phyloP scores from a whole-genome alignment of 2,797 vertebrate species.

The Pyrrhura leucotis region DNA sequence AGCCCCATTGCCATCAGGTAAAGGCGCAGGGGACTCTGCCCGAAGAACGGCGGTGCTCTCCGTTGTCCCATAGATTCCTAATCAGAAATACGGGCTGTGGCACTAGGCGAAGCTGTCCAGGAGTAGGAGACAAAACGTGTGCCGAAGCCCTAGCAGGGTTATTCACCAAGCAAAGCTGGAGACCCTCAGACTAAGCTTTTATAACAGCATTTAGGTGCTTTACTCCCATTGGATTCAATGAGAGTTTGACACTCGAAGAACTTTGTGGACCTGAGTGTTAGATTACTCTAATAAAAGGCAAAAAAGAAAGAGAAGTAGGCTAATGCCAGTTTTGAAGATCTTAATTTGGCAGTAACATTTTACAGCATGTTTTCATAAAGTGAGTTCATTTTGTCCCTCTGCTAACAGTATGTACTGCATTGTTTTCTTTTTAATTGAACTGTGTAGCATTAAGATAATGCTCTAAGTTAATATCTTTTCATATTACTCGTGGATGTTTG shows the following conservation, averaged over 20 bases:
- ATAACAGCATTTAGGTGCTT: rapidly evolving
- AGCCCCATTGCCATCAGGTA: neutral
- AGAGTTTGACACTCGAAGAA: neutral
- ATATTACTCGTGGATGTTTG: neutral
- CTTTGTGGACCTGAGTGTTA: neutral
- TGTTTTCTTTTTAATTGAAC: neutral
- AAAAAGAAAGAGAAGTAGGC: neutral
- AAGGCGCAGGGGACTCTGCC: neutral
- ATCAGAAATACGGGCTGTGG: rapidly evolving
- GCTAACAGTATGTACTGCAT: neutral
- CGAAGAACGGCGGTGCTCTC: rapidly evolving
- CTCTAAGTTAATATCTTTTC: neutral
- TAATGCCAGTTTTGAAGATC: neutral
- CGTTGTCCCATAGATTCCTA: neutral
- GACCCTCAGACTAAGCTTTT: neutral
- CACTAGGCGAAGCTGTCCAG: rapidly evolving
- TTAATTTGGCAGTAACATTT: neutral
- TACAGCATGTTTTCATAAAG: neutral
- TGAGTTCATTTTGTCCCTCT: neutral
- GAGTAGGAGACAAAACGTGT: rapidly evolving
- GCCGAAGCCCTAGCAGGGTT: neutral
- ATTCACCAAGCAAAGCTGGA: rapidly evolving
- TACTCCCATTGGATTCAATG: neutral
- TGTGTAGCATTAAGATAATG: neutral
- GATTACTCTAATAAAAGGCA: neutral